Evolutionary conservation across 1,140 invertebrate species (phyloP).

Genomic region (Antheraea pernyi): DNA sequence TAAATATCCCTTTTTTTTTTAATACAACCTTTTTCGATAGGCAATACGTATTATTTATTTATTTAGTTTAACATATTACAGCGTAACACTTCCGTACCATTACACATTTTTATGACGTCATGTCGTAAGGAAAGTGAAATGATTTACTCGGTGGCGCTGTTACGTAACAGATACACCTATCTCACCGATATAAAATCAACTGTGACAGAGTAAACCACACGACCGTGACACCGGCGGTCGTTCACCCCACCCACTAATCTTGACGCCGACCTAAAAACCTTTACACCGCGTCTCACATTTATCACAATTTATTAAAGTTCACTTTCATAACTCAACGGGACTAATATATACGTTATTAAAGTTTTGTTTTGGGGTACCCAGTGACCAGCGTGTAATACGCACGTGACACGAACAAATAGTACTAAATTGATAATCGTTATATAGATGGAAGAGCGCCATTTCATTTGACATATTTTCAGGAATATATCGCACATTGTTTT

Average conservation of each 20-base stretch:
- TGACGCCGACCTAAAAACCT: constrained; percentile 46
- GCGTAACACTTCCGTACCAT: not conserved
- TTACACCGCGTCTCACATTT: constrained; percentile 19
- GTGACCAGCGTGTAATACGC: not conserved
- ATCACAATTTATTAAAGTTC: constrained; percentile 18
- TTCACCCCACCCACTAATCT: constrained; percentile 64
- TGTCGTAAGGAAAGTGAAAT: not conserved
- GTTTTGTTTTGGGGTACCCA: not conserved
- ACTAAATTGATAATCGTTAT: not conserved
- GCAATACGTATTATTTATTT: no score
- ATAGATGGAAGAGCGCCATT: no score
- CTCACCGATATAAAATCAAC: not conserved
- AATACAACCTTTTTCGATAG: no score
- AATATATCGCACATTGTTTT: no score
- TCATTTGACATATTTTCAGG: no score
- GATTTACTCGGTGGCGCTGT: not conserved
- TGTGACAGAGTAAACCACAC: constrained; percentile 15
- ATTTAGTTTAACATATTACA: no score
- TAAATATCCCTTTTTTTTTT: no score
- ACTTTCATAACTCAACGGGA: constrained; percentile 14
- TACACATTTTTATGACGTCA: not conserved
- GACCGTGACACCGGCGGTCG: constrained; percentile 66
- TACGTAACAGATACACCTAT: not conserved
- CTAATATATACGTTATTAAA: not conserved
- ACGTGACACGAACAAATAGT: not conserved